Base-by-base conservation (phyloP, 2,888 invertebrate species). In the Andrena bicolor region DNA sequence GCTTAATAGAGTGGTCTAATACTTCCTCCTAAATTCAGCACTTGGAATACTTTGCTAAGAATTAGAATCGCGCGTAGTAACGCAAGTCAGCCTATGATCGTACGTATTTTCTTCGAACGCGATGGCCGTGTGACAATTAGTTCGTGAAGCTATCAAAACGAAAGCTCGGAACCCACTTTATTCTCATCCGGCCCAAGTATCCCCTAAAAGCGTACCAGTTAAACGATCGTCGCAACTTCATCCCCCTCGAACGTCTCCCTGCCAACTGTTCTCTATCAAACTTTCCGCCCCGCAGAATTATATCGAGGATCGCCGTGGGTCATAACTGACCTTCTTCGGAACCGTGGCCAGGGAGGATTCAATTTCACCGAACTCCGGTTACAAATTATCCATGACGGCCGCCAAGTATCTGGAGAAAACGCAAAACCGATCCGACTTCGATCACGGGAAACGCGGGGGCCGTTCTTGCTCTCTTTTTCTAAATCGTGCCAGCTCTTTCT, bases 251-350 rank as follows among this genome's bases (percentile, higher is more conserved):
- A 26, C 51, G 70, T 75, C 58, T 26, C 13, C 16, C 58, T 3
- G 51, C 28, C 64, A 53, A 58, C 58, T 28, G 82, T 63, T 81
- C 56, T 69, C 74, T 60, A 81, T 81, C 74, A 69, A 81, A 81
- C 74, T 81, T 81, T 72, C 49, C 56, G 1, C 30, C 16, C 35
- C 23, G 68, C 35, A n/a, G 53, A 81, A 73, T 81, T 66, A 68
- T 73, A 81, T 80, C 74, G 58, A 60, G 51, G 28, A 81, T 60
- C 81, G 81, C 82, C 69, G 20, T 4, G 8, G 61, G 74, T 74
- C 73, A 64, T 58, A 51, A 73, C 58, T 49, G 74, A 74, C 63
- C 74, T 69, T 81, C 63, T 49, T 49, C 41, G 56, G 28, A 32
- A 65, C n/a, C 66, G 35, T 30, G 32, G 28, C n/a, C 60, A 2